These are phyloP conservation scores for Saccostrea cuccullata DNA, from an alignment of 1,140 invertebrate genomes.

Conservation along the genomic window DNA sequence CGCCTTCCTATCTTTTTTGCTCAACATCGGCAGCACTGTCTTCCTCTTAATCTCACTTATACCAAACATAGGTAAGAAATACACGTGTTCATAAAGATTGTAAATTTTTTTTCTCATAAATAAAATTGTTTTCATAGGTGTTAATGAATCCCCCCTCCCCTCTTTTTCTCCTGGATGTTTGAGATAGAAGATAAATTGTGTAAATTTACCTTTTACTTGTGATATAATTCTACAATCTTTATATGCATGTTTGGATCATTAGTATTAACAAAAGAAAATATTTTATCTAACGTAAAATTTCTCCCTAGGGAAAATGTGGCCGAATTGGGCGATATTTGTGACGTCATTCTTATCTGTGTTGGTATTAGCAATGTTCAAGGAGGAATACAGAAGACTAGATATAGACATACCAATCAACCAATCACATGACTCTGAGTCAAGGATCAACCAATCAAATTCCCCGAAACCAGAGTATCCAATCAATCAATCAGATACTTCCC, in stretches of 20 bases:
- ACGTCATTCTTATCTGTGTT: slow-evolving; percentile 1
- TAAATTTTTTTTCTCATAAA: neutral
- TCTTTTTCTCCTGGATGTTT: neutral
- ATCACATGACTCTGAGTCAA: neutral
- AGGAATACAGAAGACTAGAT: slow-evolving; percentile 5
- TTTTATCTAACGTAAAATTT: neutral
- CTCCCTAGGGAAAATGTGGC: neutral
- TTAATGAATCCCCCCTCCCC: neutral
- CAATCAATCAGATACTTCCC: neutral
- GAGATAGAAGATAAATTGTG: too few species aligned
- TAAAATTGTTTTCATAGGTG: neutral
- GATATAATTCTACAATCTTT: too few species aligned
- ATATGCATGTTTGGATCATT: too few species aligned
- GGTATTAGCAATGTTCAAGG: neutral
- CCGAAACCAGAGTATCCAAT: neutral
- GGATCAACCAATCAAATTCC: neutral
- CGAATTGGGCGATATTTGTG: slow-evolving; percentile 18
- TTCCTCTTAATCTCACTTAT: slow-evolving; percentile 40
- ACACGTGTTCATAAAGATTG: neutral
- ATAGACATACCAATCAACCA: slow-evolving; percentile 1
- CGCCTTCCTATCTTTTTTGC: slow-evolving; percentile 78
- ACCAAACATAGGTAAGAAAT: slow-evolving; percentile 43
- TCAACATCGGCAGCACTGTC: slow-evolving; percentile 53
- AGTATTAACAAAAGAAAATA: too few species aligned
- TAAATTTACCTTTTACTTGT: too few species aligned